Base-by-base conservation (phyloP, 2,113 vertebrate species). In the Gallinago undulata region DNA sequence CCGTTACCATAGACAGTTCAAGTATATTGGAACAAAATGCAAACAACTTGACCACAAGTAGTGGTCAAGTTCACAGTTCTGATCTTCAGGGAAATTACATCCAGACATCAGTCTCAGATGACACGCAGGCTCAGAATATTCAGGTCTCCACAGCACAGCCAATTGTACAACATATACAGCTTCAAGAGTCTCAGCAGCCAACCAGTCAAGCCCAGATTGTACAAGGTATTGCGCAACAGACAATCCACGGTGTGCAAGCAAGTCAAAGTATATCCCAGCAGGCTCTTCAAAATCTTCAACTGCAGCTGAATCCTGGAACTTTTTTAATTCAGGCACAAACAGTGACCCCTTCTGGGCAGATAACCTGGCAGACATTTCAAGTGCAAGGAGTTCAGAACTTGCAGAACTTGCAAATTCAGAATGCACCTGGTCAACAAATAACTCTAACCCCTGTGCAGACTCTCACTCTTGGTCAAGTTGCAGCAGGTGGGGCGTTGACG, bases 291-390 rank as follows among this genome's bases (percentile, higher is more conserved):
- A 99, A 99, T 90, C 98, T 99, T 93, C 99, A 99, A 90, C 98
- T 99, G 93, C 98, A 98, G 96, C 98, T 99, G 98, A 99, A 99
- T 97, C 99, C 99, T 41, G 99, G 97, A 98, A 98, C 99, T 87
- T 99, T 99, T 98, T 98, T 99, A 98, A 99, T 99, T 98, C 99
- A 99, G 98, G 99, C 99, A 93, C 99, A 99, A 98, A 99, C 99
- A 39, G 99, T 99, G 97, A 99, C 99, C 48, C 98, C 99, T 55
- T 99, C 99, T 74, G 99, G 99, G 95, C 99, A 99, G 98, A 99
- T 99, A 98, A 99, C 99, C 96, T 99, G 99, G 99, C 99, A 99
- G 96, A 99, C 99, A 59, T 99, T 99, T 98, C 99, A 99, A 98
- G 99, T 99, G 94, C 99, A 99, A 97, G 99, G 99, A 84, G 99